These are phyloP conservation scores for Cantharis lateralis DNA, from an alignment of 2,888 invertebrate species.

Conservation along the genomic window DNA sequence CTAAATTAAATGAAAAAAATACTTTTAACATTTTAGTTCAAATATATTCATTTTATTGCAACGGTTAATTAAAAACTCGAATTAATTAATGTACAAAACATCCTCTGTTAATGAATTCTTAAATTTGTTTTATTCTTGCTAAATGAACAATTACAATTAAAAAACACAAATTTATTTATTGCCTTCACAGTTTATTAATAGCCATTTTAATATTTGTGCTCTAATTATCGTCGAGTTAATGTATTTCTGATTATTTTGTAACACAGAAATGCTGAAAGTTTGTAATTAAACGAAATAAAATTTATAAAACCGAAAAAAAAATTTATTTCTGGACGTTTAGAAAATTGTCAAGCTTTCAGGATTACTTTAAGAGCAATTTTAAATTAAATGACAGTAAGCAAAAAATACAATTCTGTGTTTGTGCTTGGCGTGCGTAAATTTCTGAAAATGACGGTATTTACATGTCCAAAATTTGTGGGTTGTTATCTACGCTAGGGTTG, in stretches of 20 bases:
- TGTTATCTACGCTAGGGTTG: constrained; percentile 8
- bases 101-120: background rate
- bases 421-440: constrained; percentile 11
- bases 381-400: background rate
- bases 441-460: constrained; percentile 14
- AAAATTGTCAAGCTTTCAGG: background rate
- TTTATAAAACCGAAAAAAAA: background rate
- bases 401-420: constrained; percentile 4
- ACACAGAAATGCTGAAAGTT: background rate
- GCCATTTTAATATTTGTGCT: background rate
- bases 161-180: background rate
- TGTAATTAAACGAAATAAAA: background rate
- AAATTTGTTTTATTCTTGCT: background rate
- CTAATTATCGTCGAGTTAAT: background rate
- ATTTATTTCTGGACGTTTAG: background rate
- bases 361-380: background rate
- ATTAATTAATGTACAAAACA: background rate
- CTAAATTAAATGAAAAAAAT: background rate
- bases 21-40: background rate
- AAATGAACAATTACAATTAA: background rate
- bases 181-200: background rate
- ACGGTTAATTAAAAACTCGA: background rate
- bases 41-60: background rate
- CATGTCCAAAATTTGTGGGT: constrained; percentile 14
- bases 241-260: background rate